Base-by-base conservation (phyloP, 2,888 invertebrate genomes). In the Malthinus flaveolus region DNA sequence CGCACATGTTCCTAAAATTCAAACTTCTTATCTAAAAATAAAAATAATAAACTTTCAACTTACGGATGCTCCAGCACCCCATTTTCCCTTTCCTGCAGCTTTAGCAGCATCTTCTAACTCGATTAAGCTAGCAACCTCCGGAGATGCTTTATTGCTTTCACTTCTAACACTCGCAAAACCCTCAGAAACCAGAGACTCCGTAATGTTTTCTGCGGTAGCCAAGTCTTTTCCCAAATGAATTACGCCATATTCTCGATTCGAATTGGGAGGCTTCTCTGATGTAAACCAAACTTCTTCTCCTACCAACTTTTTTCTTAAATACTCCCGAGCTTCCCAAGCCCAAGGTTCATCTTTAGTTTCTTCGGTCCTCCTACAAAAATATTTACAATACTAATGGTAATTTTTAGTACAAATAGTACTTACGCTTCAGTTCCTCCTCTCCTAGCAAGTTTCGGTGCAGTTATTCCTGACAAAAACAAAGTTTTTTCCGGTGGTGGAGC, bases 241-340 rank as follows among this genome's bases (percentile, higher is more conserved):
- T 55, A 84, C 85, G 15, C 96, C 97, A 81, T 95, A 97, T 76
- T 93, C 93, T 64, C 93, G 87, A n/a, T 84, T 85, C 3, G 88
- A 88, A 71, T 91, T 91, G 56, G 90, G 87, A 33, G 91, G 89
- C 73, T 91, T 93, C 73, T 97, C 96, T 50, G 85, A 84, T 34
- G 87, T 88, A 75, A 95, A 97, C 10, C 85, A 84, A 0, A 99
- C 93, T 70, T 93, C 91, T 76, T 93, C 90, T 1, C 96, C 96
- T 70, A 99, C 88, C 33, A 98, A 80, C 77, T 93, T 94, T 74
- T 94, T 93, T 34, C 98, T 85, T 47, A 99, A 82, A 74, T 89
- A 97, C 80, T 99, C 98, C 53, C 98, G 87, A 1, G 97, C 93
- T 75, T 98, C 97, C 97, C 97, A 99, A 0, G 97, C 97, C 82